Conservation (phyloP, 2,888 invertebrate species). For the Anagyrus pseudococci region DNA sequence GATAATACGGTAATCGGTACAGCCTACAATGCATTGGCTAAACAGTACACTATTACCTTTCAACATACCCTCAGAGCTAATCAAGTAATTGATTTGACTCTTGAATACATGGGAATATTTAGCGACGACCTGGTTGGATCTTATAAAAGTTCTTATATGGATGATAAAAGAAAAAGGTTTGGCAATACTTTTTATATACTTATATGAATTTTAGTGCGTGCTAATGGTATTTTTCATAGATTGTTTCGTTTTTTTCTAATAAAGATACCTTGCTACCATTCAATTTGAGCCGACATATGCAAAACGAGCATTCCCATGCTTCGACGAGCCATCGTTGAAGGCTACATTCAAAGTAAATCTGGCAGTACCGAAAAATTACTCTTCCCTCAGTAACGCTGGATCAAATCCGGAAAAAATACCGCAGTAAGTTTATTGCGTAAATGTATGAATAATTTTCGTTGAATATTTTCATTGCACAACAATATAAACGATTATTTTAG, state of each 20-base stretch:
- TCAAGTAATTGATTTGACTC: constrained; percentile 63
- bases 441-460: not conserved
- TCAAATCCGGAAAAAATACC: not conserved
- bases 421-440: constrained; percentile 41
- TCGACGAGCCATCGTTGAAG: constrained; percentile 69
- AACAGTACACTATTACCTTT: constrained; percentile 65
- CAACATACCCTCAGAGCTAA: constrained; percentile 51
- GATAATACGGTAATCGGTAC: not conserved
- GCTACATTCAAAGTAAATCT: constrained; percentile 49
- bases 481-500: too few species aligned
- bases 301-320: constrained; percentile 78
- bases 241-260: too few species aligned
- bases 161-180: constrained; percentile 61
- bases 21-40: constrained; percentile 56
- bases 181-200: too few species aligned
- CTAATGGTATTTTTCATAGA: too few species aligned
- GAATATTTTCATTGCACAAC: too few species aligned
- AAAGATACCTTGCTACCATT: constrained; percentile 36
- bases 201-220: too few species aligned
- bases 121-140: constrained; percentile 71
- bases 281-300: constrained; percentile 64
- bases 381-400: constrained; percentile 51
- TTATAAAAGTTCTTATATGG: constrained; percentile 67
- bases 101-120: constrained; percentile 67
- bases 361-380: constrained; percentile 40